A percentile compares a stretch with the other conserved stretches of the same genome.
Conservation (phyloP, 2,888 invertebrate species). For the Tetheella fluctuosa region DNA sequence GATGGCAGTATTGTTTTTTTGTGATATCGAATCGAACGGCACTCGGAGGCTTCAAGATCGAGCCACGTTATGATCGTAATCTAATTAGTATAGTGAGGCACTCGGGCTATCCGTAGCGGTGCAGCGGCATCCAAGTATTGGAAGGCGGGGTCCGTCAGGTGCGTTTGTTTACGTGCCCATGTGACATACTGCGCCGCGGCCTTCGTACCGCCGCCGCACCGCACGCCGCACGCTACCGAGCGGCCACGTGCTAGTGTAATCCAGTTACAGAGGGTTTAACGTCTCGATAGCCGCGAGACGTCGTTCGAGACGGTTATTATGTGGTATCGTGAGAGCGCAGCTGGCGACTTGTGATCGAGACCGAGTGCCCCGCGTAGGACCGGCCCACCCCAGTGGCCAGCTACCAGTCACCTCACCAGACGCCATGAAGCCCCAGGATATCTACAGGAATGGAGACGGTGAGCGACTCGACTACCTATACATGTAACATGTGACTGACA, state of each 20-base stretch:
- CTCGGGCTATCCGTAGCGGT: background rate
- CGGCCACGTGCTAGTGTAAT: constrained; percentile 42
- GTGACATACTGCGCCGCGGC: constrained; percentile 49
- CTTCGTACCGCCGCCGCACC: constrained; percentile 26
- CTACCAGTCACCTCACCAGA: background rate
- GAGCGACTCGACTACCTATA: constrained; percentile 30
- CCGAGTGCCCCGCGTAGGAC: constrained; percentile 18
- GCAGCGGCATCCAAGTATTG: constrained; percentile 15
- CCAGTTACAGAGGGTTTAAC: constrained; percentile 42
- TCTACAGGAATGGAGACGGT: constrained; percentile 68
- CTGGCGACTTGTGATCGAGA: constrained; percentile 21
- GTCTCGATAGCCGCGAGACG: constrained; percentile 23
- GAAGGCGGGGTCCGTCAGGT: constrained; percentile 46
- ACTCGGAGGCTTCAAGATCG: constrained; percentile 13
- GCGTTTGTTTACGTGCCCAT: constrained; percentile 62
- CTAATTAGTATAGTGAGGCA: constrained; percentile 21
- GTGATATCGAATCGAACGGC: constrained; percentile 21
- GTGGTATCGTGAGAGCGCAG: constrained; percentile 13
- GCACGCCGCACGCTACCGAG: constrained; percentile 11
- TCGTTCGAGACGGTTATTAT: constrained; percentile 28
- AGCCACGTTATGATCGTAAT: constrained; percentile 26
- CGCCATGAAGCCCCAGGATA: constrained; percentile 63
- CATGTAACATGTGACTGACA: background rate
- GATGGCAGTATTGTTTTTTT: constrained; percentile 19
- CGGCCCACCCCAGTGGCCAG: constrained; percentile 21